phyloP scores from a whole-genome alignment of 2,888 invertebrate species.

The Perithous albicinctus region DNA sequence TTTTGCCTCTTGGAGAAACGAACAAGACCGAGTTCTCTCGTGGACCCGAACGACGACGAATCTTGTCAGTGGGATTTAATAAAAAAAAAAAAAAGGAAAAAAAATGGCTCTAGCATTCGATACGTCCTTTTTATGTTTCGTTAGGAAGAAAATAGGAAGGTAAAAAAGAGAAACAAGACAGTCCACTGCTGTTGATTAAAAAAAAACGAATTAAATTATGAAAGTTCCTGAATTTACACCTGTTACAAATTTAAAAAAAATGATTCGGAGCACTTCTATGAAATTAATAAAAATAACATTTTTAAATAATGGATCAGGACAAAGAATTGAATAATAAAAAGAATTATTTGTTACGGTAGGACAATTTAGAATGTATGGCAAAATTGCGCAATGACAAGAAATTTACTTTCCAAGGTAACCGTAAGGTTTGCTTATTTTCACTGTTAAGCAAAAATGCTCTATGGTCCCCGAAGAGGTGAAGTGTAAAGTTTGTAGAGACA shows the following conservation, averaged over 20 bases:
- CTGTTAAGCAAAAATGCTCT: not conserved
- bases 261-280: too few species aligned
- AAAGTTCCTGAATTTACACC: too few species aligned
- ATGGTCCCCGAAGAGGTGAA: not conserved
- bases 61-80: conserved; percentile 14
- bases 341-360: too few species aligned
- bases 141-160: not conserved
- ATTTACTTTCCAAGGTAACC: too few species aligned
- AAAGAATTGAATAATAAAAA: too few species aligned
- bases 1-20: conserved; percentile 42
- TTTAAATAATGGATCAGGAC: too few species aligned
- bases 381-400: too few species aligned
- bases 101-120: not conserved
- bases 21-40: conserved; percentile 26
- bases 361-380: too few species aligned
- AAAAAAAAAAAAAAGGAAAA: not conserved
- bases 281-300: too few species aligned
- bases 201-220: too few species aligned
- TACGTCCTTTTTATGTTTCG: not conserved
- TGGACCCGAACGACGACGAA: conserved; percentile 32
- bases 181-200: too few species aligned
- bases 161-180: not conserved
- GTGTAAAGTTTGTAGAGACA: not conserved
- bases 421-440: not conserved
- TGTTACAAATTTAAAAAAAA: too few species aligned